Evolutionary conservation across 2,888 invertebrate genomes (phyloP), one percentile per base, ranked within the genome.

Genomic region (Drosophila anomelani): DNA sequence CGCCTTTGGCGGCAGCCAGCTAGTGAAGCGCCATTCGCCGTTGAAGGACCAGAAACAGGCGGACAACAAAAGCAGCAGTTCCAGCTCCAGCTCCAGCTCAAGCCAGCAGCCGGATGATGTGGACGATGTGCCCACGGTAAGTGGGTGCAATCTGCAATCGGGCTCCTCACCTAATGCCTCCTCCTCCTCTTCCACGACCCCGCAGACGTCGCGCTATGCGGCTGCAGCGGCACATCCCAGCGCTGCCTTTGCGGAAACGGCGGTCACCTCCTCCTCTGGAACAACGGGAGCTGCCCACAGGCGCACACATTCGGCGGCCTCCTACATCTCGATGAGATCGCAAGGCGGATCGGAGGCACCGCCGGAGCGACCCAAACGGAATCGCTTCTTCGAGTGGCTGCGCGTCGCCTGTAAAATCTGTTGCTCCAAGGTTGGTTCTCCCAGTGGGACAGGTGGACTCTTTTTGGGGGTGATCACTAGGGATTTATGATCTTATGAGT

Each of bases 321-420:
- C 90, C 5, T 90, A 89, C 58, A 90, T 87, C 56, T 91, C 90
- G 17, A 81, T 84, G 72, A 77, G 83, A 15, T 89, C 91, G 15
- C 91, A 81, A 49, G 73, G 49, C 13, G 78, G 71, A 15, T 15
- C 54, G 1, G 34, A 60, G 38, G 62, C 80, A 17, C 75, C 81
- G 6, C 78, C 85, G 6, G 78, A 91, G 70, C 87, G 91, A 51
- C 91, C 91, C 73, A 81, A 72, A 20, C 70, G 79, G 17, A 83
- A 88, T 79, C 89, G 90, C 44, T 80, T 79, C 71, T 81, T 83
- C 59, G 84, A 88, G 66, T 89, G 89, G 84, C 76, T 91, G 56
- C 87, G 85, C 49, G 77, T 79, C 29, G 20, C 62, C 47, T 74
- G 80, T 57, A 79, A 75, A 20, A 51, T 80, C n/a, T 85, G 88